Evolutionary conservation across 2,888 invertebrate genomes (phyloP).

Genomic region (Podotricha telesiphe): DNA sequence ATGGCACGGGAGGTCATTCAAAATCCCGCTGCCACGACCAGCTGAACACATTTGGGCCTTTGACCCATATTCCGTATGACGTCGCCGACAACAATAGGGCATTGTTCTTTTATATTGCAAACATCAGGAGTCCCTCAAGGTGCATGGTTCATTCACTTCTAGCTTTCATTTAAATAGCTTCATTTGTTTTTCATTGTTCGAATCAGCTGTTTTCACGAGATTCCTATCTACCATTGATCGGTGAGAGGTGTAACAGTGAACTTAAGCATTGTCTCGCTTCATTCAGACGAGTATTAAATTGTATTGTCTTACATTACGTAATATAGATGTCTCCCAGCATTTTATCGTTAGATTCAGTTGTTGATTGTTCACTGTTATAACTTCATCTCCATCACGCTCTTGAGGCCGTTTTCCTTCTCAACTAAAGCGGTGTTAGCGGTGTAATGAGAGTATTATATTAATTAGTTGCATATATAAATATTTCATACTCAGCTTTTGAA

Average conservation of each 20-base stretch:
- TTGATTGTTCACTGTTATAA: conserved; percentile 34
- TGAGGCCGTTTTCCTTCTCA: background rate
- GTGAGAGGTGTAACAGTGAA: conserved; percentile 71
- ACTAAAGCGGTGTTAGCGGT: background rate
- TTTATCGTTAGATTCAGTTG: conserved; percentile 39
- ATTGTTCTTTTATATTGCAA: conserved; percentile 81
- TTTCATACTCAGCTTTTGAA: background rate
- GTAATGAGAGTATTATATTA: background rate
- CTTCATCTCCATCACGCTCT: conserved; percentile 13
- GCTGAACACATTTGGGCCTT: conserved; percentile 79
- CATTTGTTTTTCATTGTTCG: conserved; percentile 79
- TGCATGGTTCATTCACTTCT: conserved; percentile 78
- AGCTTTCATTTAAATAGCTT: conserved; percentile 73
- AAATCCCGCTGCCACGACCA: conserved; percentile 68
- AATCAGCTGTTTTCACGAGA: conserved; percentile 78
- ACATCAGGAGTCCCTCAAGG: conserved; percentile 76
- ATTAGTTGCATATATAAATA: background rate
- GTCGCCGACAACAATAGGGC: conserved; percentile 79
- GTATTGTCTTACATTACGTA: conserved; percentile 66
- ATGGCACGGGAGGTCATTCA: conserved; percentile 53
- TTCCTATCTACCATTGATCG: conserved; percentile 72
- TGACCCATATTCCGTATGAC: conserved; percentile 82
- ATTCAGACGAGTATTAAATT: conserved; percentile 62
- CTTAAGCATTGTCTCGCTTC: conserved; percentile 64
- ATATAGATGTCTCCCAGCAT: conserved; percentile 49